Evolutionary conservation across 2,888 invertebrate genomes (phyloP).

Genomic region (Tortricodes alternella): DNA sequence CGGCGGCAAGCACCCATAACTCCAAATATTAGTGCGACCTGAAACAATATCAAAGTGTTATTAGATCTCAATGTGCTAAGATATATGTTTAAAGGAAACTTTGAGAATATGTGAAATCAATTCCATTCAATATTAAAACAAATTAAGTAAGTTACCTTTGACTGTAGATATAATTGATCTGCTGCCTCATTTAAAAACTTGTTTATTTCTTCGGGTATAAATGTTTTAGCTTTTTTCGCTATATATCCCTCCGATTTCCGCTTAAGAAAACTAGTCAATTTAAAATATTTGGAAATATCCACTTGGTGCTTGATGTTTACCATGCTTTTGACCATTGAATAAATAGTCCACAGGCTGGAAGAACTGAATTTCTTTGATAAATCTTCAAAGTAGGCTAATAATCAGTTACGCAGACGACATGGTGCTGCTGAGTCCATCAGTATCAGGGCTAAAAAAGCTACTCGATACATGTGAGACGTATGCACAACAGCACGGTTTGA

Average conservation of each 20-base stretch:
- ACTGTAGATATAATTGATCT: constrained; percentile 4
- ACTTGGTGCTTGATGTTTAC: constrained; percentile 21
- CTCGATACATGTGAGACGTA: too few species aligned
- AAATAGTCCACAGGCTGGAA: constrained; percentile 19
- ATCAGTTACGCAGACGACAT: background rate
- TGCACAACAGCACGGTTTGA: too few species aligned
- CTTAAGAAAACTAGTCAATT: constrained; percentile 9
- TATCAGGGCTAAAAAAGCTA: too few species aligned
- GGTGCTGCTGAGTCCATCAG: too few species aligned
- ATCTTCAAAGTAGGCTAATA: constrained; percentile 23
- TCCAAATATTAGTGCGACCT: constrained; percentile 28
- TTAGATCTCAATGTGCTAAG: background rate
- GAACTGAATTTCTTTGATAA: constrained; percentile 21
- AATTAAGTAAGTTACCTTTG: too few species aligned
- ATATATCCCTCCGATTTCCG: background rate
- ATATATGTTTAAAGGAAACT: background rate
- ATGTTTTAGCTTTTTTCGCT: constrained; percentile 17
- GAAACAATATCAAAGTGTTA: constrained; percentile 15
- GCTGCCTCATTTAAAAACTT: constrained; percentile 25
- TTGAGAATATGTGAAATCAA: constrained; percentile 6
- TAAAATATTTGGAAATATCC: constrained; percentile 20
- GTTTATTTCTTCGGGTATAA: constrained; percentile 19
- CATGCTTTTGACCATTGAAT: constrained; percentile 26
- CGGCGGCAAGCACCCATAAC: constrained; percentile 20
- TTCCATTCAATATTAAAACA: too few species aligned